phyloP scores from a whole-genome alignment of 2,888 invertebrate species.

The Elysia crispata region DNA sequence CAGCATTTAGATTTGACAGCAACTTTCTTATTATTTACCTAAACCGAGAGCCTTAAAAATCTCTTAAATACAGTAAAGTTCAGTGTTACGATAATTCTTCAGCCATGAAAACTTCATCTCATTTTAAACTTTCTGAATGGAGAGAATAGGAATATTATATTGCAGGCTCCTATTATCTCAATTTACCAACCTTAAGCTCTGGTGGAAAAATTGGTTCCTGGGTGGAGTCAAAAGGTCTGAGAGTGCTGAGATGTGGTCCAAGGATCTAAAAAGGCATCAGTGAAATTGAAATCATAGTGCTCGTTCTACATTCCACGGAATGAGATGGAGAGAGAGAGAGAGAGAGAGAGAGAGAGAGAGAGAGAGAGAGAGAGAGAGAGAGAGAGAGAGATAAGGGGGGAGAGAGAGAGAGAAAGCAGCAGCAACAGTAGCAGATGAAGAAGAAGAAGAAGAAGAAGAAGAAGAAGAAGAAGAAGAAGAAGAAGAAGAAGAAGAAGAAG shows the following conservation, averaged over 20 bases:
- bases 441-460: background rate
- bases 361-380: background rate
- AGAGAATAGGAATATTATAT: too few species aligned
- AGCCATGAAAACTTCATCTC: too few species aligned
- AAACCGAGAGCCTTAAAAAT: too few species aligned
- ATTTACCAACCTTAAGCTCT: conserved; percentile 50
- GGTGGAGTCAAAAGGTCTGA: conserved; percentile 47
- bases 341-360: background rate
- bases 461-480: conserved; percentile 29
- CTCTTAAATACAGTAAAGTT: too few species aligned
- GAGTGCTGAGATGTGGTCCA: conserved; percentile 14
- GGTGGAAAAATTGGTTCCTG: conserved; percentile 56
- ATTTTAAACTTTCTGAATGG: too few species aligned
- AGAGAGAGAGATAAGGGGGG: background rate
- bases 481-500: conserved; percentile 31
- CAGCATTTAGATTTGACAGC: too few species aligned
- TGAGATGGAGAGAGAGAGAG: background rate
- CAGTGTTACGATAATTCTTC: too few species aligned
- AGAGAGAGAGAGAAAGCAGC: background rate
- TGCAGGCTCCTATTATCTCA: background rate
- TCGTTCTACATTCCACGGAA: too few species aligned
- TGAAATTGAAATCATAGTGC: too few species aligned
- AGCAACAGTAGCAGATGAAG: too few species aligned
- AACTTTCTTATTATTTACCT: too few species aligned
- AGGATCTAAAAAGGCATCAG: conserved; percentile 11